These are phyloP conservation scores for Anoplophora glabripennis DNA, from an alignment of 1,140 invertebrate species.

Conservation along the genomic window DNA sequence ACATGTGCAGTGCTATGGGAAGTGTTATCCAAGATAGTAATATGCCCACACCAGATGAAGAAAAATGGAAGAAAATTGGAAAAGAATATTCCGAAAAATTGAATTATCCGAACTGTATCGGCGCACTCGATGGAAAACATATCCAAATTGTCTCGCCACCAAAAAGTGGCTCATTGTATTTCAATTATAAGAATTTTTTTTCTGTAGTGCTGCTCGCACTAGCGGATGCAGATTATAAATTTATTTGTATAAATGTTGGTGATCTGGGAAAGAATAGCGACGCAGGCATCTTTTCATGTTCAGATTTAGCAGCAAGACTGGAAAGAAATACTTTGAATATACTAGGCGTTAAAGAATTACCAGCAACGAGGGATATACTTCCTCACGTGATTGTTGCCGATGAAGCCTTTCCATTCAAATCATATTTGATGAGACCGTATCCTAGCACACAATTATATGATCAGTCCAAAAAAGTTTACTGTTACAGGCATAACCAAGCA, in stretches of 20 bases:
- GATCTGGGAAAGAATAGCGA: slow-evolving; percentile 4
- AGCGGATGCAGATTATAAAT: slow-evolving; percentile 18
- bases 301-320: neutral
- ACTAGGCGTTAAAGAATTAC: neutral
- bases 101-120: slow-evolving; percentile 47
- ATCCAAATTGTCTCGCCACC: slow-evolving; percentile 40
- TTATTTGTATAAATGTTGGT: slow-evolving; percentile 12
- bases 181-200: slow-evolving; percentile 50
- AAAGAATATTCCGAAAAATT: slow-evolving; percentile 35
- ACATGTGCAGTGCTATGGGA: slow-evolving; percentile 42
- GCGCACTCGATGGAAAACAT: slow-evolving; percentile 52
- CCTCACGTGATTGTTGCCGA: neutral
- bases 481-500: slow-evolving; percentile 22
- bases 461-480: slow-evolving; percentile 3
- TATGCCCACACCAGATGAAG: slow-evolving; percentile 32
- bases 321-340: slow-evolving; percentile 13
- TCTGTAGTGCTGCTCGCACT: slow-evolving; percentile 5
- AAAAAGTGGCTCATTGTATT: slow-evolving; percentile 45
- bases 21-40: slow-evolving; percentile 27
- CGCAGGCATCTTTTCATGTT: neutral
- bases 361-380: neutral
- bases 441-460: slow-evolving; percentile 10
- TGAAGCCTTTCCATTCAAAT: slow-evolving; percentile 9
- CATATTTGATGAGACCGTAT: slow-evolving; percentile 15
- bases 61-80: slow-evolving; percentile 38